Evolutionary conservation across 2,888 invertebrate species (phyloP).

Genomic region (Polydrusus pterygomalis): DNA sequence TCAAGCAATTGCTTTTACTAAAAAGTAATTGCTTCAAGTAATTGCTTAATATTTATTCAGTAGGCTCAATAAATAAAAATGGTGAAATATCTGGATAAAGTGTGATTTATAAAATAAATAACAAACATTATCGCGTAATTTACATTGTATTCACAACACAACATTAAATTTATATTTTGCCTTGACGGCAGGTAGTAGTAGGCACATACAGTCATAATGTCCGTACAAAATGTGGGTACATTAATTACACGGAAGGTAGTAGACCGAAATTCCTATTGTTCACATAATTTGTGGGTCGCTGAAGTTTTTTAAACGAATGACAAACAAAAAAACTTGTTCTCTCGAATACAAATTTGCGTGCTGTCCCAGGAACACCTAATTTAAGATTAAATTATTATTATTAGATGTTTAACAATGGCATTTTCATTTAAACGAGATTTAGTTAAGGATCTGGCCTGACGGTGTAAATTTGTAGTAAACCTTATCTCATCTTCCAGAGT

Average conservation of each 20-base stretch:
- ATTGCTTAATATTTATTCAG: no score
- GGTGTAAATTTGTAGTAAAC: neutral
- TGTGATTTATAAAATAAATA: neutral
- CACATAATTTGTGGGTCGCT: conserved; percentile 42
- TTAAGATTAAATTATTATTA: neutral
- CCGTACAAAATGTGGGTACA: conserved; percentile 44
- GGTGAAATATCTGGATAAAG: no score
- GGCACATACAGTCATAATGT: conserved; percentile 14
- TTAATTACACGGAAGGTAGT: conserved; percentile 53
- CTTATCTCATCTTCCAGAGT: no score
- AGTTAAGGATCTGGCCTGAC: neutral
- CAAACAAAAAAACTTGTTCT: conserved; percentile 21
- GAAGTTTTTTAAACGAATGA: conserved; percentile 36
- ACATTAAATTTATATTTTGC: conserved; percentile 21
- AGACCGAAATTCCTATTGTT: conserved; percentile 52
- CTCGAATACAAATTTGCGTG: conserved; percentile 31
- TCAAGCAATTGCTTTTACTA: no score
- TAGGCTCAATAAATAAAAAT: no score
- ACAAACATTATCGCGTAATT: neutral
- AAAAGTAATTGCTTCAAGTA: no score
- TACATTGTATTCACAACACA: neutral
- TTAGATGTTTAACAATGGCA: conserved; percentile 6
- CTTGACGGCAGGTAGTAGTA: conserved; percentile 26
- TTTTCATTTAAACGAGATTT: neutral
- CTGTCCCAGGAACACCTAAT: conserved; percentile 18